Conservation (phyloP, 2,113 vertebrate species). For the Onychostruthus taczanowskii region DNA sequence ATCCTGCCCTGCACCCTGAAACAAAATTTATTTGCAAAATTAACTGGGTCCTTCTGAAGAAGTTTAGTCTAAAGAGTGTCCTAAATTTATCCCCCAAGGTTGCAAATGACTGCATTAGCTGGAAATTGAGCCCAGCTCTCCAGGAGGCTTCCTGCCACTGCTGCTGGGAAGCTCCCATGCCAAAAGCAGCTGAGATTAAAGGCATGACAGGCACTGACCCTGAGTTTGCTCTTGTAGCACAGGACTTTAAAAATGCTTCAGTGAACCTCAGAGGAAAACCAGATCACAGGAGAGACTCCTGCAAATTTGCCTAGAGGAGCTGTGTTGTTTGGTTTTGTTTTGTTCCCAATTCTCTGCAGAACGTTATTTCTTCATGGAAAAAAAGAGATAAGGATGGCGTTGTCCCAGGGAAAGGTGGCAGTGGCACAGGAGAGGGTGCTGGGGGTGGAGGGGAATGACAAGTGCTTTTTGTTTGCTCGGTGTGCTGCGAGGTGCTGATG, state of each 20-base stretch:
- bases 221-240: neutral
- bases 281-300: neutral
- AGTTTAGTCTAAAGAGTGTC: neutral
- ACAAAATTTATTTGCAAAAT: neutral
- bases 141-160: neutral
- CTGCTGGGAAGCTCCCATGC: neutral
- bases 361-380: neutral
- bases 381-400: neutral
- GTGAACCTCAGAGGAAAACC: slow-evolving; percentile 13
- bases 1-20: neutral
- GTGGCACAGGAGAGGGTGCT: neutral
- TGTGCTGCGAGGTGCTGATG: slow-evolving; percentile 36
- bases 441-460: neutral
- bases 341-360: neutral
- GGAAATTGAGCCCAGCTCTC: neutral
- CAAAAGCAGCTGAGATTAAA: neutral
- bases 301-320: neutral
- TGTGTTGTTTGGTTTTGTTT: neutral
- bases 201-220: slow-evolving; percentile 15
- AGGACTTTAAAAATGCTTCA: slow-evolving; percentile 42
- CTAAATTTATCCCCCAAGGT: neutral
- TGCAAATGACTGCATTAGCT: neutral
- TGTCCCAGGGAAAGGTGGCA: neutral
- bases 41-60: neutral
- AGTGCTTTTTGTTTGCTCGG: neutral